phyloP scores from a whole-genome alignment of 2,113 vertebrate genomes.

The Lepisosteus osseus region DNA sequence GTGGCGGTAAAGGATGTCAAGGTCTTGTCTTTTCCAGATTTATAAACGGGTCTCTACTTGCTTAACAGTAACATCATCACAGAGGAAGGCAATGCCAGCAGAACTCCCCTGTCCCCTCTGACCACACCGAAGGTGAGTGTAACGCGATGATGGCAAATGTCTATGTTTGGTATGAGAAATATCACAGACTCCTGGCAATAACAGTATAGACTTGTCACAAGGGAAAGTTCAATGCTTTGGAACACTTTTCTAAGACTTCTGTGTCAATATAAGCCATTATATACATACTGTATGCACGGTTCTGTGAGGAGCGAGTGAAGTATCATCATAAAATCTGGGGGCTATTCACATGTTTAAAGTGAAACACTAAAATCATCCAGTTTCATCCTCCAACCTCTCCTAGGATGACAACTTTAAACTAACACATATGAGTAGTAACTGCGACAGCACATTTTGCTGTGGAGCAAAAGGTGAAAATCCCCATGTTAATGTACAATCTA shows the following conservation, averaged over 20 bases:
- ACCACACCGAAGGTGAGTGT: too few relatives aligned
- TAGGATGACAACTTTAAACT: neutral
- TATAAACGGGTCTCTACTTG: too few relatives aligned
- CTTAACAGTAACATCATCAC: too few relatives aligned
- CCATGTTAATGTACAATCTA: neutral
- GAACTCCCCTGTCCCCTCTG: too few relatives aligned
- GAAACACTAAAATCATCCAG: neutral
- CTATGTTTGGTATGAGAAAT: too few relatives aligned
- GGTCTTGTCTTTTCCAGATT: too few relatives aligned
- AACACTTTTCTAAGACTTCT: neutral
- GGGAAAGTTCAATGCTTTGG: neutral
- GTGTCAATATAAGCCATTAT: neutral
- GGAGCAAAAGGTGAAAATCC: neutral
- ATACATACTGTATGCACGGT: neutral
- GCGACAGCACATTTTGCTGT: neutral
- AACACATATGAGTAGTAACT: neutral
- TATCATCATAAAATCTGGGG: too few relatives aligned
- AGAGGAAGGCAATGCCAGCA: too few relatives aligned
- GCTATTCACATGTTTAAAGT: neutral
- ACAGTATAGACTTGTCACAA: too few relatives aligned
- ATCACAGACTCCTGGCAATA: too few relatives aligned
- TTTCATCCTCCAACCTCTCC: neutral
- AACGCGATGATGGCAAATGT: too few relatives aligned
- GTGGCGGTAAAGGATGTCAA: too few relatives aligned
- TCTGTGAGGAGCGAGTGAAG: neutral